phyloP scores from a whole-genome alignment of 2,797 vertebrate genomes.

The Melanitta fusca region DNA sequence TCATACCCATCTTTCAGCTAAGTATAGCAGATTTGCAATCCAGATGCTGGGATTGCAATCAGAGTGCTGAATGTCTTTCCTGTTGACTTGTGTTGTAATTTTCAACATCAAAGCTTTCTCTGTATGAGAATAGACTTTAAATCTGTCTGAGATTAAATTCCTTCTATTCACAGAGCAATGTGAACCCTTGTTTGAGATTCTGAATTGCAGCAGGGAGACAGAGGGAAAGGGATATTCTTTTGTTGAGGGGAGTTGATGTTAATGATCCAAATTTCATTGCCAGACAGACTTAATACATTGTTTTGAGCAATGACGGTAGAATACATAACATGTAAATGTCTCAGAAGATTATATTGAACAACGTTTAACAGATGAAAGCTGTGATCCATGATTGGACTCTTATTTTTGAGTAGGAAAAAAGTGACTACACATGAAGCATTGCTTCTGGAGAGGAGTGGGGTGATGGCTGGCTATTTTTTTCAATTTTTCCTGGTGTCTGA shows the following conservation, averaged over 20 bases:
- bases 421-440: not conserved
- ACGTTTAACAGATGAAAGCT: not conserved
- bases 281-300: not conserved
- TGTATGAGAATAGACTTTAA: not conserved
- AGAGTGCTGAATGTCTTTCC: not conserved
- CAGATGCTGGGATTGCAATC: not conserved
- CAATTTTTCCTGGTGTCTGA: not conserved
- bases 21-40: not conserved
- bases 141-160: not conserved
- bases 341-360: not conserved
- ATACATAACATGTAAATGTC: not conserved
- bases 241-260: not conserved
- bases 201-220: not conserved
- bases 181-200: not conserved
- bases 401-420: not conserved
- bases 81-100: not conserved
- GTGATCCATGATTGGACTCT: not conserved
- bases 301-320: not conserved
- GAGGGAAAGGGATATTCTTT: not conserved
- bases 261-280: not conserved
- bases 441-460: not conserved
- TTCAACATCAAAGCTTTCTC: not conserved
- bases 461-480: not conserved
- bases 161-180: not conserved
- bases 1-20: not conserved